Conservation (phyloP, 2,113 vertebrate genomes). For the Phycodurus eques region DNA sequence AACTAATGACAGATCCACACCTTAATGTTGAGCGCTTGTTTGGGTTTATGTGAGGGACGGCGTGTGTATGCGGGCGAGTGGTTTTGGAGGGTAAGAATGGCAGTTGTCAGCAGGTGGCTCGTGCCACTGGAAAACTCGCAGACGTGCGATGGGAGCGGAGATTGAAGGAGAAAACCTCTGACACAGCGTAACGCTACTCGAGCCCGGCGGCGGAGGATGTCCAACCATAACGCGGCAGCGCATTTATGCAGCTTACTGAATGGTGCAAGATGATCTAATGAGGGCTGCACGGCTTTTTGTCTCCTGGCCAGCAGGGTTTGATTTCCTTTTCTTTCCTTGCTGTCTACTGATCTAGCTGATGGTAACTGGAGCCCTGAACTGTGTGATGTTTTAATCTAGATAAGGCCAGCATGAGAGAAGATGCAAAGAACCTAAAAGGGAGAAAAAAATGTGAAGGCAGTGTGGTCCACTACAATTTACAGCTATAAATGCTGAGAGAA, state of each 20-base stretch:
- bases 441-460: background rate
- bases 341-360: conserved; percentile 22
- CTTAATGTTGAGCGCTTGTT: conserved; percentile 70
- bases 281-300: conserved; percentile 13
- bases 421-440: background rate
- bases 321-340: conserved; percentile 25
- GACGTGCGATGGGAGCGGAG: conserved; percentile 27
- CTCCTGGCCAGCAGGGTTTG: conserved; percentile 20
- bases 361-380: conserved; percentile 19
- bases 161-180: conserved; percentile 54
- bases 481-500: background rate
- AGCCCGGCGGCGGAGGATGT: conserved; percentile 26
- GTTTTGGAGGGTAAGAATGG: conserved; percentile 18
- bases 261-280: conserved; percentile 25
- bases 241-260: conserved; percentile 62
- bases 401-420: background rate
- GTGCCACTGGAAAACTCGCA: conserved; percentile 62
- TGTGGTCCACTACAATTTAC: background rate
- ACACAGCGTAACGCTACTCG: conserved; percentile 62
- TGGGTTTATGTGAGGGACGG: conserved; percentile 48
- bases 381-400: conserved; percentile 25
- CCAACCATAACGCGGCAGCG: conserved; percentile 57
- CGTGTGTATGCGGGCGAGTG: conserved; percentile 19
- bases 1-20: conserved; percentile 76
- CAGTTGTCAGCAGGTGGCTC: conserved; percentile 68